Conservation (phyloP, 2,113 vertebrate species). For the Leucoraja erinaceus region DNA sequence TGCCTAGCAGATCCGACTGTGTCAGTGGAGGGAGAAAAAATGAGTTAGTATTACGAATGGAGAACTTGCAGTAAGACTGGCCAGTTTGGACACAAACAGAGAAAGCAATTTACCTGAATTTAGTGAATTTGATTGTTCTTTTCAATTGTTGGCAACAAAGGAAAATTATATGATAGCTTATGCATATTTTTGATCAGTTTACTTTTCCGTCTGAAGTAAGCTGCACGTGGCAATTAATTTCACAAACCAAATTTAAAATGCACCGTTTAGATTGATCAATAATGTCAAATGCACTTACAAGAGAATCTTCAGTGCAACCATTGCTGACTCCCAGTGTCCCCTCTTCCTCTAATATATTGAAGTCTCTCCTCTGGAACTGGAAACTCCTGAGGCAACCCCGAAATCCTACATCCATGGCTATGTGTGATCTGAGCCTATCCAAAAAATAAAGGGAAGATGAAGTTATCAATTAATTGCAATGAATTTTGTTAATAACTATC, state of each 20-base stretch:
- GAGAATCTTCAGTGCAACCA: slow-evolving; percentile 88
- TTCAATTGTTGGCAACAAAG: not conserved
- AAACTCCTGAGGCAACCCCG: slow-evolving; percentile 93
- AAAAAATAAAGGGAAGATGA: slow-evolving; percentile 37
- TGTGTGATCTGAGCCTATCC: slow-evolving; percentile 61
- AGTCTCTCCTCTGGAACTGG: slow-evolving; percentile 96
- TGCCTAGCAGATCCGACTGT: no score
- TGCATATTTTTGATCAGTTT: not conserved
- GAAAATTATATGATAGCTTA: not conserved
- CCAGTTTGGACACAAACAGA: no score
- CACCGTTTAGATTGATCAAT: not conserved
- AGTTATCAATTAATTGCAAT: not conserved
- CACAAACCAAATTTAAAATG: not conserved
- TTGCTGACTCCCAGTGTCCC: slow-evolving; percentile 91
- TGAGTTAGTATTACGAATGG: no score
- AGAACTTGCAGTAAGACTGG: no score
- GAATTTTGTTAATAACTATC: no score
- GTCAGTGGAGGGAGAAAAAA: no score
- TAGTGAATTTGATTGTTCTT: no score
- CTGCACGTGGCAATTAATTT: not conserved
- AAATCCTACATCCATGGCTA: slow-evolving; percentile 65
- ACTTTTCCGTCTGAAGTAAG: not conserved
- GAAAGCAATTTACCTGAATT: no score
- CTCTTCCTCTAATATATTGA: slow-evolving; percentile 85
- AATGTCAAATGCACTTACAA: slow-evolving; percentile 63